Base-by-base conservation (phyloP, 1,140 invertebrate species). In the Aphelenchoides fujianensis region DNA sequence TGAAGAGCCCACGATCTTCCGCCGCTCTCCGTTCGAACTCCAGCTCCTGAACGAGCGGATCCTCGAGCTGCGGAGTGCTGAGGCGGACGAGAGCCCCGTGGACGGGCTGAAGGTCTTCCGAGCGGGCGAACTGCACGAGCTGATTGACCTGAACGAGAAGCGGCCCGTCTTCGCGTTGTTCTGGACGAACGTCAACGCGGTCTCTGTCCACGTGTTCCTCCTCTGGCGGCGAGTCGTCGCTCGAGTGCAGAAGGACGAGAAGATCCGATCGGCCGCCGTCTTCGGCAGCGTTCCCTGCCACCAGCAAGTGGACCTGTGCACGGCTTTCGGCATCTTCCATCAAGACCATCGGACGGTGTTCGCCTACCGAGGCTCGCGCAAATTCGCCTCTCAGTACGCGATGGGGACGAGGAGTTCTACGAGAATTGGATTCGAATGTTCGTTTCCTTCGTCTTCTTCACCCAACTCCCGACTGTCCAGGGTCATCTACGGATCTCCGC, bases 391-490 rank as follows among this genome's bases (percentile, higher is more conserved):
- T 19, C 76, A 77, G 68, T 27, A 66, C 36, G 72, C 35, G 9
- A 74, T 77, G 67, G 75, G 3, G 77, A 77, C n/a, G 59, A 70
- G 31, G n/a, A 57, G 12, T 77, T 79, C 68, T 78, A 77, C 62
- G 32, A 57, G 12, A 59, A 75, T 19, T 75, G 74, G 74, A 37
- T 76, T n/a, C 1, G 28, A 53, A 74, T 73, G 30, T 72, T 30
- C 12, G 28, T 30, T 32, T 73, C 30, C 27, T n/a, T n/a, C n/a
- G n/a, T n/a, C n/a, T n/a, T n/a, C n/a, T n/a, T n/a, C n/a, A n/a
- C n/a, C n/a, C n/a, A n/a, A n/a, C n/a, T n/a, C n/a, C n/a, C n/a
- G n/a, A n/a, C 12, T 74, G 63, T 74, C 32, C 35, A 73, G 72
- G 71, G 72, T 73, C 32, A 7, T 57, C 1, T 34, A 59, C 32